Evolutionary conservation across 2,113 vertebrate genomes (phyloP).

Genomic region (Acrocephalus kingi): DNA sequence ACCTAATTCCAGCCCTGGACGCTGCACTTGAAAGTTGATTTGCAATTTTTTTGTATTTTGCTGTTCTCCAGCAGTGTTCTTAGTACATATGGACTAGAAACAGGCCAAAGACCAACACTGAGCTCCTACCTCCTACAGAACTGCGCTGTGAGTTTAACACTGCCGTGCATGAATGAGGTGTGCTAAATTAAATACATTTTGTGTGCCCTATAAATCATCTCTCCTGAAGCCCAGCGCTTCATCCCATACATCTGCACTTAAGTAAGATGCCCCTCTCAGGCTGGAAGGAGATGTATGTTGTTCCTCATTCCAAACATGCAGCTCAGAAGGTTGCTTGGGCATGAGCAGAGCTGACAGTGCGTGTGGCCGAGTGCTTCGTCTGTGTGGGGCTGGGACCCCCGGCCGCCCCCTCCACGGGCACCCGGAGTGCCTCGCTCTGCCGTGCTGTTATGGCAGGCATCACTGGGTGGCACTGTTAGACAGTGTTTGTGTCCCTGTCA

Average conservation of each 20-base stretch:
- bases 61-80: neutral
- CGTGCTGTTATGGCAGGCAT: constrained; percentile 38
- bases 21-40: neutral
- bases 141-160: accelerated
- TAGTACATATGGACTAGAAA: accelerated
- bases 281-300: neutral
- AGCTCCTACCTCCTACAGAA: neutral
- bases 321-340: neutral
- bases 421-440: accelerated
- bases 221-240: neutral
- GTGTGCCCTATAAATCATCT: neutral
- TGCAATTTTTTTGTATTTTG: neutral
- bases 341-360: accelerated
- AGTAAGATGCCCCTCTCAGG: neutral
- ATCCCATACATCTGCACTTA: accelerated
- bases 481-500: constrained; percentile 12
- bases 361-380: accelerated
- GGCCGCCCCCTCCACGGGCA: neutral
- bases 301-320: accelerated
- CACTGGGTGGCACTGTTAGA: constrained; percentile 68
- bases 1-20: neutral
- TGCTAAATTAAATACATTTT: neutral
- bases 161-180: accelerated
- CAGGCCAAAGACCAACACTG: accelerated
- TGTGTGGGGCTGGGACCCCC: neutral